Conservation (phyloP, 2,113 vertebrate species). For the Halcyon senegalensis region DNA sequence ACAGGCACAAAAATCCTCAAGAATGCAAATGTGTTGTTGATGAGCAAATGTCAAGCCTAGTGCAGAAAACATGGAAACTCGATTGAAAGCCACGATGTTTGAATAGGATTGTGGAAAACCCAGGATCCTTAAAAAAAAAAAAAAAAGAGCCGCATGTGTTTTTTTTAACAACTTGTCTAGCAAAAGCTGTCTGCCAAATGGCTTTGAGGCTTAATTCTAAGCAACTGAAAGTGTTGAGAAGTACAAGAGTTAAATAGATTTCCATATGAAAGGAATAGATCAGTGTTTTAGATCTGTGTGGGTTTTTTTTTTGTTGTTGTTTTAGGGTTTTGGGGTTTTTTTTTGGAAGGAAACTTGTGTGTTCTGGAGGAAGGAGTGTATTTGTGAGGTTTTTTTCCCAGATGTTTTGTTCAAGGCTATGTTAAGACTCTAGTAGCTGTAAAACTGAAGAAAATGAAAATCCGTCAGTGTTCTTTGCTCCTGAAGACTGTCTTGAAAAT, state of each 20-base stretch:
- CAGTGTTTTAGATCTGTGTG: too few species aligned
- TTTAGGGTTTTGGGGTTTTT: background rate
- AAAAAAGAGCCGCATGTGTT: background rate
- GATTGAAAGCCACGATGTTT: conserved; percentile 7
- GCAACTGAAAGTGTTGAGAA: background rate
- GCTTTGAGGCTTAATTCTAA: background rate
- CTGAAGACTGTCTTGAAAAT: background rate
- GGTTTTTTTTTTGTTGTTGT: too few species aligned
- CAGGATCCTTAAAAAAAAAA: background rate
- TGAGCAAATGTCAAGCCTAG: background rate
- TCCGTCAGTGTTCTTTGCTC: background rate
- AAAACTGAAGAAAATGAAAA: background rate
- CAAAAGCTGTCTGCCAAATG: background rate
- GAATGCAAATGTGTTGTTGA: background rate
- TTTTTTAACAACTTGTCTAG: background rate
- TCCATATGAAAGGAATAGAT: background rate
- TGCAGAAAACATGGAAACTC: background rate
- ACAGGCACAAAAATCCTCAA: background rate
- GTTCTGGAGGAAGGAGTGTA: background rate
- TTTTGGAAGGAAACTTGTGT: background rate
- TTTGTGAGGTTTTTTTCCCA: background rate
- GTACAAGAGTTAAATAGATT: background rate
- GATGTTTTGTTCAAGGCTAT: background rate
- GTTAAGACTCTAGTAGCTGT: background rate
- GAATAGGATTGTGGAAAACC: background rate